phyloP scores from a whole-genome alignment of 2,888 invertebrate species.

The Agonum fuliginosum region DNA sequence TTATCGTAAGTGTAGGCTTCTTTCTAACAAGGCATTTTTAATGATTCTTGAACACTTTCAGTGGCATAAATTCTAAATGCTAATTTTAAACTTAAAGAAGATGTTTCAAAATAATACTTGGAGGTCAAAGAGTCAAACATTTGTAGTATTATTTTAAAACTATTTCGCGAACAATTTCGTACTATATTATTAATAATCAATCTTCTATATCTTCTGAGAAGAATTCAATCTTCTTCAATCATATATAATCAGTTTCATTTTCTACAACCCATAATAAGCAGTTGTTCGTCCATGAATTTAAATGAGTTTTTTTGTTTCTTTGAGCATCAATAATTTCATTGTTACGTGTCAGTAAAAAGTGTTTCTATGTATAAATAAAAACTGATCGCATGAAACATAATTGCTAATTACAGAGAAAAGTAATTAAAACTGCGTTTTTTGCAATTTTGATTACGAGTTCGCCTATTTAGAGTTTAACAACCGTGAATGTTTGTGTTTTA shows the following conservation, averaged over 20 bases:
- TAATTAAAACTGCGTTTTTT: not conserved
- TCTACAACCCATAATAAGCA: not conserved
- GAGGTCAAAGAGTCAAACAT: too few species aligned
- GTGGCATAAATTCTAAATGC: too few species aligned
- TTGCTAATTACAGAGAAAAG: not conserved
- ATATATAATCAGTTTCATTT: not conserved
- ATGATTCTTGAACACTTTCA: too few species aligned
- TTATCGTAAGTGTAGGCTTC: too few species aligned
- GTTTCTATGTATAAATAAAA: constrained; percentile 1
- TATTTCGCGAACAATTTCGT: too few species aligned
- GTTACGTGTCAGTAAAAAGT: not conserved
- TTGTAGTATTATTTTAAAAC: too few species aligned
- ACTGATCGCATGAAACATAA: not conserved
- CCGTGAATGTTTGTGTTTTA: not conserved
- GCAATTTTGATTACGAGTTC: not conserved
- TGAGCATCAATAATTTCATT: constrained; percentile 5
- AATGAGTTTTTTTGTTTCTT: not conserved
- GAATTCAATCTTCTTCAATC: constrained; percentile 8
- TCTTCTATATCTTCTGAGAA: not conserved
- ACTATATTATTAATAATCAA: too few species aligned
- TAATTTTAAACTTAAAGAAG: too few species aligned
- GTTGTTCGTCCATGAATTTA: constrained; percentile 1
- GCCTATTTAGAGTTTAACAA: not conserved
- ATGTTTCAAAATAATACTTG: too few species aligned
- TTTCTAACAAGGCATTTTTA: too few species aligned